These are phyloP conservation scores for Ammodytes dubius DNA, from an alignment of 2,113 vertebrate genomes.

Conservation along the genomic window DNA sequence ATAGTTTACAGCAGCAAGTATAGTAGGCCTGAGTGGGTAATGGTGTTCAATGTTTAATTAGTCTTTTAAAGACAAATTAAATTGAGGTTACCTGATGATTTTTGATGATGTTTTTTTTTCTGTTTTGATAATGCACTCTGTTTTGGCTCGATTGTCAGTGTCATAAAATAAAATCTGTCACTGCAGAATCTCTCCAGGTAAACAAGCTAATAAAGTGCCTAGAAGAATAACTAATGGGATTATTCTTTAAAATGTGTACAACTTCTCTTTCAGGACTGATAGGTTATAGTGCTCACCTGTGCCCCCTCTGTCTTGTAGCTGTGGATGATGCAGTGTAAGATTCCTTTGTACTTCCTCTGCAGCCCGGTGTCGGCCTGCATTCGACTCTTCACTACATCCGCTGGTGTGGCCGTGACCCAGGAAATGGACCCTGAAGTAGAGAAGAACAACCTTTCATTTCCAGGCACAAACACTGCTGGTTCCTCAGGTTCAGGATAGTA, in stretches of 20 bases:
- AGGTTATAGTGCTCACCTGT: slow-evolving; percentile 84
- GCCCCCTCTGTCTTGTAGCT: slow-evolving; percentile 93
- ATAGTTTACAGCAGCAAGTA: neutral
- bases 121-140: too few relatives aligned
- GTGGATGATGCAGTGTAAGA: slow-evolving; percentile 91
- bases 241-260: too few relatives aligned
- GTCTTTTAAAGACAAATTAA: neutral
- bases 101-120: too few relatives aligned
- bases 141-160: too few relatives aligned
- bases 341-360: slow-evolving; percentile 91
- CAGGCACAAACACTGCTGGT: neutral
- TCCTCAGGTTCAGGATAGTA: neutral
- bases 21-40: neutral
- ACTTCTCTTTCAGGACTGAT: too few relatives aligned
- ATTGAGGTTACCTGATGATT: neutral
- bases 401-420: slow-evolving; percentile 94
- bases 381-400: slow-evolving; percentile 96
- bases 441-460: neutral
- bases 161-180: too few relatives aligned
- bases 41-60: neutral
- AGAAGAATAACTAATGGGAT: neutral
- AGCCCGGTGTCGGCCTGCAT: slow-evolving; percentile 94
- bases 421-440: slow-evolving; percentile 91
- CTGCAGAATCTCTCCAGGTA: neutral
- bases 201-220: neutral